Evolutionary conservation across 2,113 vertebrate species (phyloP).

Genomic region (Pampusana beccarii): DNA sequence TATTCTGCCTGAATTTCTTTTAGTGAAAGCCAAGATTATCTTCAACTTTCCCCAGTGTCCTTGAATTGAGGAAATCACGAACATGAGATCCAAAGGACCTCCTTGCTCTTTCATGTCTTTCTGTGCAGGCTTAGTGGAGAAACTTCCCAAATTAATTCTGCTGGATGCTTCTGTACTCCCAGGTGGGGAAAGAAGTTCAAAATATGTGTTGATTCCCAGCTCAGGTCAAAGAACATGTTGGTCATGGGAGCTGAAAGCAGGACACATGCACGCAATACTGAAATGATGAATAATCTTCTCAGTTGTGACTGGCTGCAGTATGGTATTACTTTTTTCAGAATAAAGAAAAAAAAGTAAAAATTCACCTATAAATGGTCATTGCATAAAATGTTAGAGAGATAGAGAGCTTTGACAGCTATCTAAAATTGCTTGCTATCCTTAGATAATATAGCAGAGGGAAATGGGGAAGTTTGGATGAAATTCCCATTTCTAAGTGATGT

Average conservation of each 20-base stretch:
- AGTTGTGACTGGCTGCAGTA: neutral
- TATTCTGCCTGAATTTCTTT: neutral
- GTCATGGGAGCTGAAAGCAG: neutral
- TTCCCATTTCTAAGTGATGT: neutral
- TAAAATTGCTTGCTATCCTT: neutral
- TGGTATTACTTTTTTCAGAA: neutral
- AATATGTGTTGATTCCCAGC: neutral
- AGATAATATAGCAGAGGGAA: neutral
- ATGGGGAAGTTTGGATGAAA: neutral
- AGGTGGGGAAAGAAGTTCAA: neutral
- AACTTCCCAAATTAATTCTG: neutral
- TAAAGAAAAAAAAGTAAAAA: neutral
- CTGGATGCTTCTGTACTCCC: neutral
- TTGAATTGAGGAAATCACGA: neutral
- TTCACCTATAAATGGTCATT: neutral
- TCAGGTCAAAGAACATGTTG: slow-evolving; percentile 2
- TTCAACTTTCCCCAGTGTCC: neutral
- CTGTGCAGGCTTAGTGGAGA: neutral
- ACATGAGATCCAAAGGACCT: neutral
- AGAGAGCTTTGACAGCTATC: neutral
- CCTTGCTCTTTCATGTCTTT: neutral
- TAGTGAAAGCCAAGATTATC: neutral
- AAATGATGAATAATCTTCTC: neutral
- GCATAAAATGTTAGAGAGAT: neutral
- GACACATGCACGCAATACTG: neutral